phyloP scores from a whole-genome alignment of 2,113 vertebrate species.

The Hiodon tergisus region DNA sequence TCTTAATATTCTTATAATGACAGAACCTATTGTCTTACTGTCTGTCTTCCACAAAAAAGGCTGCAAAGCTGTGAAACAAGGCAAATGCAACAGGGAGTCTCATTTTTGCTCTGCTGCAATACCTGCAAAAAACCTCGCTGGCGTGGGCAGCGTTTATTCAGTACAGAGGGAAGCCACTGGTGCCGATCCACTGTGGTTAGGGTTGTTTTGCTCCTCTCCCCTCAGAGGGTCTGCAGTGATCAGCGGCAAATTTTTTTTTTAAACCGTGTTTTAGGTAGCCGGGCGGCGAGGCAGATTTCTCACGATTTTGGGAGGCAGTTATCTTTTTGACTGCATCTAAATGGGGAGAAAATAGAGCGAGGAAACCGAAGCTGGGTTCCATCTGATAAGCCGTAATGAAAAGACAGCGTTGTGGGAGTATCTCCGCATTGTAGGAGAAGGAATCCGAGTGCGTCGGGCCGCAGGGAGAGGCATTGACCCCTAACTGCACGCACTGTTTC shows the following conservation, averaged over 20 bases:
- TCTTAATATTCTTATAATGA: no score
- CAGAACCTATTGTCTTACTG: no score
- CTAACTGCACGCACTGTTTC: neutral
- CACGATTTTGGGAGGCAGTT: neutral
- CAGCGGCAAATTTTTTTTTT: neutral
- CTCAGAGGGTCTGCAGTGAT: neutral
- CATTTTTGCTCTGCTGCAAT: neutral
- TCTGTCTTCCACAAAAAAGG: no score
- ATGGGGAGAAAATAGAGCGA: neutral
- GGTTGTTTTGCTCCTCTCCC: neutral
- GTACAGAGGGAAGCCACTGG: neutral
- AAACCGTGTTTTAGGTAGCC: neutral
- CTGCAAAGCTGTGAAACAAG: slow-evolving; percentile 1
- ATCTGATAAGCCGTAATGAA: neutral
- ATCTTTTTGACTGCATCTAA: neutral
- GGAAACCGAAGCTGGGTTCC: neutral
- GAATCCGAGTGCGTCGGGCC: slow-evolving; percentile 2
- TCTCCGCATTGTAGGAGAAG: slow-evolving; percentile 5
- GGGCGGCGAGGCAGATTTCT: neutral
- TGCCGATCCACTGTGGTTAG: neutral
- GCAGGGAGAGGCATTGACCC: slow-evolving; percentile 13
- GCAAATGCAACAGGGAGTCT: neutral
- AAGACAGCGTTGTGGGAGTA: neutral
- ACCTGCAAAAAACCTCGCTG: neutral
- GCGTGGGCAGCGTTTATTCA: neutral